A percentile compares a stretch with the other conserved stretches of the same genome.
Evolutionary conservation across 2,113 vertebrate genomes (phyloP).

Genomic region (Charadrius vociferus): DNA sequence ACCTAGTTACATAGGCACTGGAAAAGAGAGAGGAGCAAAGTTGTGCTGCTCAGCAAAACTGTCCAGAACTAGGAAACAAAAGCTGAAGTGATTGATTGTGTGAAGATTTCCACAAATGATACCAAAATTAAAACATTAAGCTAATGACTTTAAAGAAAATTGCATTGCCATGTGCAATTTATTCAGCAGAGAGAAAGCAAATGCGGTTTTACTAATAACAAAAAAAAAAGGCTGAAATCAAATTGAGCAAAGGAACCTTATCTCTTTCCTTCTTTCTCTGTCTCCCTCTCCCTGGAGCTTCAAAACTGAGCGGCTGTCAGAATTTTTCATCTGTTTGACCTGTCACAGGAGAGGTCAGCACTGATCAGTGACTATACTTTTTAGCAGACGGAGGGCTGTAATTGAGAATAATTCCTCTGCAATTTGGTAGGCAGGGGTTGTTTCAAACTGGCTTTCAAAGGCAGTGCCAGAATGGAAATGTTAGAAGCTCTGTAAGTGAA

Average conservation of each 20-base stretch:
- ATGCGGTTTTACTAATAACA: conserved; percentile 20
- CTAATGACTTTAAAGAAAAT: conserved; percentile 72
- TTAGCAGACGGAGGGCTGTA: conserved; percentile 77
- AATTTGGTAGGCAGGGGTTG: conserved; percentile 74
- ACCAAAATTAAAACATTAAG: conserved; percentile 72
- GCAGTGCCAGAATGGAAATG: conserved; percentile 38
- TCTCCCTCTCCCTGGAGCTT: conserved; percentile 21
- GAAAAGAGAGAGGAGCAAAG: neutral
- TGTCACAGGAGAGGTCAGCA: conserved; percentile 73
- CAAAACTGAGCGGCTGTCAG: conserved; percentile 66
- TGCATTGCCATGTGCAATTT: conserved; percentile 60
- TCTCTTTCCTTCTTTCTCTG: neutral
- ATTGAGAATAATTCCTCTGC: conserved; percentile 82
- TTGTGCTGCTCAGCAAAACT: conserved; percentile 42
- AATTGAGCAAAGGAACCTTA: neutral
- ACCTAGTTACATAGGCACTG: neutral
- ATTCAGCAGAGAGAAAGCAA: conserved; percentile 38
- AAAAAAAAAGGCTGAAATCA: neutral
- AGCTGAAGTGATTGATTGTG: conserved; percentile 55
- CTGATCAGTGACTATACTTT: conserved; percentile 74
- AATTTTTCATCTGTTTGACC: conserved; percentile 76
- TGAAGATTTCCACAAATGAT: conserved; percentile 65
- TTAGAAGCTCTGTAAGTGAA: conserved; percentile 45
- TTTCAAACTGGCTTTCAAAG: conserved; percentile 70
- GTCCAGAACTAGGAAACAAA: conserved; percentile 19